phyloP scores from a whole-genome alignment of 2,888 invertebrate species.

The Orthosia incerta region DNA sequence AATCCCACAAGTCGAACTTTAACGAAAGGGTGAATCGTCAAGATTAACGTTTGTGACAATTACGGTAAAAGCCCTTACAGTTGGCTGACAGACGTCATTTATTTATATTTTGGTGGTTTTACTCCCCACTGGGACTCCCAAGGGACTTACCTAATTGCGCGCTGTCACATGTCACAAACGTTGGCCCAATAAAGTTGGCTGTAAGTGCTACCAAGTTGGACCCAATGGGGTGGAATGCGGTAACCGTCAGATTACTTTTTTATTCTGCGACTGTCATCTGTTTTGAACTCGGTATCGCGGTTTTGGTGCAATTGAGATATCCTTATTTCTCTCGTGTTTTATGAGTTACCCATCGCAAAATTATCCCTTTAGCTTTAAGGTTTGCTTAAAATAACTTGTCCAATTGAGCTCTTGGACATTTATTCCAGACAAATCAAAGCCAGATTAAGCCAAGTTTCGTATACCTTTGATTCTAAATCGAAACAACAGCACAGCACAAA shows the following conservation, averaged over 20 bases:
- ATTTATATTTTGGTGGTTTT: constrained; percentile 62
- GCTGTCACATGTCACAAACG: constrained; percentile 59
- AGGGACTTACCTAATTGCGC: constrained; percentile 57
- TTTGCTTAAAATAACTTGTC: not conserved
- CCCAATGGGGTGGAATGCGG: constrained; percentile 26
- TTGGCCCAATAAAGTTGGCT: constrained; percentile 53
- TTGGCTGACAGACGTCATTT: constrained; percentile 57
- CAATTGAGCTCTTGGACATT: not conserved
- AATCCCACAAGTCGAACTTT: constrained; percentile 61
- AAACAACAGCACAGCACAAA: constrained; percentile 31
- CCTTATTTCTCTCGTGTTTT: not conserved
- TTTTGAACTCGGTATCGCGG: constrained; percentile 2
- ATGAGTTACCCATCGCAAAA: not conserved
- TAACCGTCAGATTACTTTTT: constrained; percentile 25
- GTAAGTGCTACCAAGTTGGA: constrained; percentile 47
- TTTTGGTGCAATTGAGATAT: not conserved
- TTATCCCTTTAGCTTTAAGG: not conserved
- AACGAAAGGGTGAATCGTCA: constrained; percentile 66
- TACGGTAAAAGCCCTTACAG: constrained; percentile 68
- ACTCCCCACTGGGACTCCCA: constrained; percentile 52
- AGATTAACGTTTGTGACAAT: constrained; percentile 69
- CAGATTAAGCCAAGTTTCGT: constrained; percentile 5
- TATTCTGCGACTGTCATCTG: constrained; percentile 21
- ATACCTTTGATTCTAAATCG: constrained; percentile 24
- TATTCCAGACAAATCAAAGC: constrained; percentile 11